Conservation (phyloP, 2,113 vertebrate genomes). For the Neotragus pygmaeus region DNA sequence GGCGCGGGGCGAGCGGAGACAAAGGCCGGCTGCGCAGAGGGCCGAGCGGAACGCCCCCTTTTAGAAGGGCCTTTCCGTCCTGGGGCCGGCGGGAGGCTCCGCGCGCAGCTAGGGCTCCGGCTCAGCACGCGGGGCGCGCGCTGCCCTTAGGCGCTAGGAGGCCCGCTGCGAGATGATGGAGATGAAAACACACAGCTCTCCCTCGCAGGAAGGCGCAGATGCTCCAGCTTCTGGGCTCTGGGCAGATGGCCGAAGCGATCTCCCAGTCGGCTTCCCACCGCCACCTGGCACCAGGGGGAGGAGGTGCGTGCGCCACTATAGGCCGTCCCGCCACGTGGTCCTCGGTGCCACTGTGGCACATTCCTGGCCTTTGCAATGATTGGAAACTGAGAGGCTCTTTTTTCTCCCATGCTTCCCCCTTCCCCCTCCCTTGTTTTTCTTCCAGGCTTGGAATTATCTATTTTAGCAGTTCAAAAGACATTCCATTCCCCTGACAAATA, state of each 20-base stretch:
- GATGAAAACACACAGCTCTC: neutral
- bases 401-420: neutral
- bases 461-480: slow-evolving; percentile 66
- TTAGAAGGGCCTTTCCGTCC: slow-evolving; percentile 59
- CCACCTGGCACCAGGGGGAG: neutral
- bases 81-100: slow-evolving; percentile 53
- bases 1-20: slow-evolving; percentile 66
- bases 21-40: slow-evolving; percentile 67
- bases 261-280: neutral
- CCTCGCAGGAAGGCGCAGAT: neutral
- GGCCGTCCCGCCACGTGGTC: neutral
- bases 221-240: neutral
- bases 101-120: rapidly evolving
- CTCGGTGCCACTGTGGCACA: neutral
- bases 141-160: neutral
- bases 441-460: slow-evolving; percentile 50
- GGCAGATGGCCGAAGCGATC: neutral
- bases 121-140: rapidly evolving
- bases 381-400: slow-evolving; percentile 23
- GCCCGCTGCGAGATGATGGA: neutral
- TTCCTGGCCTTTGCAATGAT: slow-evolving; percentile 7
- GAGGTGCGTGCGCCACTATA: neutral
- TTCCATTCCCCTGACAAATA: slow-evolving; percentile 69
- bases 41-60: slow-evolving; percentile 66
- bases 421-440: slow-evolving; percentile 19